Conservation (phyloP, 2,113 vertebrate genomes). For the Coturnix japonica region DNA sequence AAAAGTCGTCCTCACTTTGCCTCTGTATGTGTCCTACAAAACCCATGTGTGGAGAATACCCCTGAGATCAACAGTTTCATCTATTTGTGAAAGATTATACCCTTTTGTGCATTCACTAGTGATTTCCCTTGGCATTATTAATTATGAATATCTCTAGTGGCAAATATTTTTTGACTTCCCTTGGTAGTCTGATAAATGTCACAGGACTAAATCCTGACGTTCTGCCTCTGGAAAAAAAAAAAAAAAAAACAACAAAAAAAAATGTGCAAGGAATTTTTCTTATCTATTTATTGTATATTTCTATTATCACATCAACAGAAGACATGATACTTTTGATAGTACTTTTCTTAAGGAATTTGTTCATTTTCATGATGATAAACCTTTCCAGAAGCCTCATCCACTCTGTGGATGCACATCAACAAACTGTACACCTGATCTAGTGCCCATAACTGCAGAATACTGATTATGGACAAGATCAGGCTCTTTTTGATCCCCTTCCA, state of each 20-base stretch:
- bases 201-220: neutral
- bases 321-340: neutral
- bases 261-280: neutral
- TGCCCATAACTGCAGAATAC: neutral
- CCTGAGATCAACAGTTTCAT: neutral
- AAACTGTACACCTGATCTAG: neutral
- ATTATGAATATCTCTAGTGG: neutral
- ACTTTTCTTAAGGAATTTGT: neutral
- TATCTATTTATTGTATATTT: neutral
- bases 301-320: neutral
- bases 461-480: neutral
- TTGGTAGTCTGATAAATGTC: neutral
- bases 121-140: neutral
- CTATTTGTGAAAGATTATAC: neutral
- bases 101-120: neutral
- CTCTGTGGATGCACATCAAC: neutral
- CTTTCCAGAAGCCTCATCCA: neutral
- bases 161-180: neutral
- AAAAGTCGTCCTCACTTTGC: neutral
- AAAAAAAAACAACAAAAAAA: neutral
- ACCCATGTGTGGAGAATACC: neutral
- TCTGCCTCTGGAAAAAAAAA: neutral
- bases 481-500: neutral
- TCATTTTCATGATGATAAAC: neutral
- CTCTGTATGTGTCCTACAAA: neutral